Percentiles rank a stretch among this genome's conserved stretches.
Evolutionary conservation across 2,113 vertebrate genomes (phyloP).

Genomic region (Paramormyrops kingsleyae): DNA sequence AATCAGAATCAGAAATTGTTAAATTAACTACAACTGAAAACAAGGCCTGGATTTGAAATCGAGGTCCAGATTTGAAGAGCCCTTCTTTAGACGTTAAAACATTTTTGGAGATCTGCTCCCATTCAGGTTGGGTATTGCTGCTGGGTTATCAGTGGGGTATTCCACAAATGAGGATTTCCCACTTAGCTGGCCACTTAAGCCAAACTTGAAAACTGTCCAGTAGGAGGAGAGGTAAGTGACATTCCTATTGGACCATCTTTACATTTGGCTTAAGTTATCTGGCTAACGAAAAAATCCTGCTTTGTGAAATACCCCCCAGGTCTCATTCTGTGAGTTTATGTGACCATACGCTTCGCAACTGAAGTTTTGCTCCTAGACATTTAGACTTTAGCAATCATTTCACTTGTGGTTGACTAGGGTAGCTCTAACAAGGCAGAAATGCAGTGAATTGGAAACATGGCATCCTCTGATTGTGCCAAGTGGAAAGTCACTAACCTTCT

Average conservation of each 20-base stretch:
- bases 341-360: background rate
- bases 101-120: background rate
- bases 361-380: background rate
- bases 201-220: background rate
- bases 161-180: background rate
- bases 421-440: background rate
- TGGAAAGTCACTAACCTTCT: background rate
- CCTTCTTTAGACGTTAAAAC: background rate
- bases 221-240: background rate
- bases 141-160: background rate
- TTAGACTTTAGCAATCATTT: background rate
- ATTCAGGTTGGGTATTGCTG: background rate
- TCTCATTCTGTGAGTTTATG: background rate
- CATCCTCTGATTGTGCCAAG: background rate
- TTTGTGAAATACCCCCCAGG: background rate
- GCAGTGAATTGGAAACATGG: background rate
- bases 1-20: too few relatives aligned
- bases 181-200: background rate
- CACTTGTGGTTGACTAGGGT: background rate
- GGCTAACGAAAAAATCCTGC: background rate
- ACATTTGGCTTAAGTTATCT: background rate
- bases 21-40: too few relatives aligned
- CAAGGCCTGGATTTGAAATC: too few relatives aligned
- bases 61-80: too few relatives aligned
- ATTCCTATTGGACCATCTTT: background rate